Conservation (phyloP, 2,113 vertebrate genomes). For the Montifringilla adamsi region DNA sequence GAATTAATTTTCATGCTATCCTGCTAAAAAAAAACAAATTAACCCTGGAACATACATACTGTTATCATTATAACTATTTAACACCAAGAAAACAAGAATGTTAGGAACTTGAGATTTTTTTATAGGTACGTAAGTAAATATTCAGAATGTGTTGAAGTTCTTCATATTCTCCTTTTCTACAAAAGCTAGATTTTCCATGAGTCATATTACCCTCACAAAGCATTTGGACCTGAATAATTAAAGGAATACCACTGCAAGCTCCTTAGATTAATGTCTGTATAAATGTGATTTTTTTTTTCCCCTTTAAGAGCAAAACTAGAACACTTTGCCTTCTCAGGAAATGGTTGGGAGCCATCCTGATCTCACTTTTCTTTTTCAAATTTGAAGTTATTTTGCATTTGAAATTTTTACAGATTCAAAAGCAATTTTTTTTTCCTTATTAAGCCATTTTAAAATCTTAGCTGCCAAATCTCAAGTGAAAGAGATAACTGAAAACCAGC, state of each 20-base stretch:
- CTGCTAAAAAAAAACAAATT: neutral
- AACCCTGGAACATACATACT: slow-evolving; percentile 45
- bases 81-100: neutral
- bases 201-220: neutral
- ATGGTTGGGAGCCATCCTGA: neutral
- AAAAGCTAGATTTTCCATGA: neutral
- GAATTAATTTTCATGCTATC: slow-evolving; percentile 63
- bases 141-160: neutral
- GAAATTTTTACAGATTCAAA: neutral
- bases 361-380: neutral
- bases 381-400: neutral
- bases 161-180: neutral
- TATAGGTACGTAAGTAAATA: neutral
- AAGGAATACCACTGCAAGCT: neutral
- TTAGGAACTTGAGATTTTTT: neutral
- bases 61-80: slow-evolving; percentile 1
- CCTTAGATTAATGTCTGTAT: neutral
- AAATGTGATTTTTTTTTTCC: neutral
- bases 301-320: neutral
- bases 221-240: neutral
- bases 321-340: neutral
- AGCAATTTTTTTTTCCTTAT: neutral
- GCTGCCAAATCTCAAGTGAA: neutral
- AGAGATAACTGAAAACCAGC: neutral
- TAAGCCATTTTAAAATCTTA: neutral